Percentiles rank a stretch among this genome's conserved stretches.
phyloP scores from a whole-genome alignment of 2,888 invertebrate genomes.

The Conus canariensis region DNA sequence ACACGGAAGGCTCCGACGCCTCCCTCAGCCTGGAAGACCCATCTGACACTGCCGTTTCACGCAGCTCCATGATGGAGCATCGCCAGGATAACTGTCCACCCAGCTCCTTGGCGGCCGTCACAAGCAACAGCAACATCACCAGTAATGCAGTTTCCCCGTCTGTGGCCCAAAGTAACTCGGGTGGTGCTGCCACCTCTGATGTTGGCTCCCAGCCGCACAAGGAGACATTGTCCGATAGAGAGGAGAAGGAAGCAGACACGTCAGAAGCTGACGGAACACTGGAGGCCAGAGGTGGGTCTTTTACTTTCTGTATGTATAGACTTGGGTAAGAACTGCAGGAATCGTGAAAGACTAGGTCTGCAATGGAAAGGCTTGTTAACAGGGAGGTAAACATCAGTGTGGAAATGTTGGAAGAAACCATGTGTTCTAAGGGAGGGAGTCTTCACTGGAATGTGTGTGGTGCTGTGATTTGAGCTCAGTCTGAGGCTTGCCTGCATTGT shows the following conservation, averaged over 20 bases:
- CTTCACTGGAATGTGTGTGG: too few relatives aligned
- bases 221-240: slow-evolving; percentile 30
- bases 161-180: neutral
- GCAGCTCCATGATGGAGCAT: slow-evolving; percentile 61
- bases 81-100: slow-evolving; percentile 44
- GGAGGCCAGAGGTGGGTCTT: slow-evolving; percentile 11
- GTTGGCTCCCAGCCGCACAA: slow-evolving; percentile 29
- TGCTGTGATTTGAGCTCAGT: too few relatives aligned
- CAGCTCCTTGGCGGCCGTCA: slow-evolving; percentile 35
- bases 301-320: neutral
- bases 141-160: neutral
- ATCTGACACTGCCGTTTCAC: slow-evolving; percentile 73
- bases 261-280: slow-evolving; percentile 48
- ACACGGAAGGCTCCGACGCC: slow-evolving; percentile 75
- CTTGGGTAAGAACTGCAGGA: too few relatives aligned
- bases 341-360: too few relatives aligned
- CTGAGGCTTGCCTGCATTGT: too few relatives aligned
- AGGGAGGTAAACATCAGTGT: too few relatives aligned
- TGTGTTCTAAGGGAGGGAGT: too few relatives aligned
- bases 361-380: too few relatives aligned
- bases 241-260: slow-evolving; percentile 39
- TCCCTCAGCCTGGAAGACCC: slow-evolving; percentile 73
- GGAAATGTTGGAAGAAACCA: too few relatives aligned
- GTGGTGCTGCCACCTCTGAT: neutral
- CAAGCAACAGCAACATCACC: slow-evolving; percentile 15